phyloP scores from a whole-genome alignment of 2,113 vertebrate genomes.

The Antechinus flavipes region DNA sequence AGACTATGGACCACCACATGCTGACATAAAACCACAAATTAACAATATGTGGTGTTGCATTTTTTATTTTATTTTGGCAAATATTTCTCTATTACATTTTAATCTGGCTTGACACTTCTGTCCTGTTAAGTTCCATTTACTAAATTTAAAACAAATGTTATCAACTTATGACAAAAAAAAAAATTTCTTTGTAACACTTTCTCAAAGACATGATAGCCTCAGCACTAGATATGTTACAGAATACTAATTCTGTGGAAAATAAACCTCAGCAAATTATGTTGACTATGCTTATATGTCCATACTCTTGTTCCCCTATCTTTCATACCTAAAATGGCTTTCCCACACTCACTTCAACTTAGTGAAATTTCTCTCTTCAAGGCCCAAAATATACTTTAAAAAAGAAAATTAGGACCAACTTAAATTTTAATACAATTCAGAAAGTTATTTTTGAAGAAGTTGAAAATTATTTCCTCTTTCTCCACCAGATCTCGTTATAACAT shows the following conservation, averaged over 20 bases:
- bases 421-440: background rate
- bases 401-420: background rate
- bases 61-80: background rate
- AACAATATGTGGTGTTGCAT: background rate
- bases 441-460: background rate
- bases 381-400: background rate
- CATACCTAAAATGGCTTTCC: background rate
- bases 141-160: background rate
- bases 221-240: background rate
- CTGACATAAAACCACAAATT: background rate
- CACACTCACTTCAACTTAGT: background rate
- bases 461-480: background rate
- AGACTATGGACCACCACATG: background rate
- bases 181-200: background rate
- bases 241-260: background rate
- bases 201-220: background rate
- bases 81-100: background rate
- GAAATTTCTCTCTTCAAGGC: background rate
- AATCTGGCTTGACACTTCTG: background rate
- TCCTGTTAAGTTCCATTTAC: background rate
- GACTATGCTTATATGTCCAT: background rate
- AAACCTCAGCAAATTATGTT: background rate
- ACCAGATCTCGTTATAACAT: background rate
- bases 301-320: background rate
- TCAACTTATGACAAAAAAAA: background rate